Evolutionary conservation across 1,140 invertebrate species (phyloP).

Genomic region (Drosophila trapezifrons): DNA sequence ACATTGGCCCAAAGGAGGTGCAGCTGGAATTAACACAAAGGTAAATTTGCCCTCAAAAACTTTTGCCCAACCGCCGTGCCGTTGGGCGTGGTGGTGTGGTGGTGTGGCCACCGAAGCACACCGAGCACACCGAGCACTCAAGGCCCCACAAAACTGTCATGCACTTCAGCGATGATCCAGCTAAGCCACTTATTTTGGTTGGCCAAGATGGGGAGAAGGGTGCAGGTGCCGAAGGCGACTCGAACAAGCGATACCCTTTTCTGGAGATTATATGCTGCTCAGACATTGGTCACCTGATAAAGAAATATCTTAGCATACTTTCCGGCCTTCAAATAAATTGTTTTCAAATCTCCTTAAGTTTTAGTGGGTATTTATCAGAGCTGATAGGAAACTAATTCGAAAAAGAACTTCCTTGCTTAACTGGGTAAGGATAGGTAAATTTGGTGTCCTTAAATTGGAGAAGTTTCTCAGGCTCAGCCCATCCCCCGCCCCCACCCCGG

Average conservation of each 20-base stretch:
- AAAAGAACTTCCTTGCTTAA: background rate
- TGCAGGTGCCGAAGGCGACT: background rate
- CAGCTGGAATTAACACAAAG: constrained; percentile 53
- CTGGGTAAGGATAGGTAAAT: background rate
- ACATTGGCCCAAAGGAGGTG: constrained; percentile 17
- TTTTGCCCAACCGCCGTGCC: constrained; percentile 11
- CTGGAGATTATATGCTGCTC: no score
- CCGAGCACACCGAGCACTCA: constrained; percentile 21
- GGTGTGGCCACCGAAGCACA: constrained; percentile 23
- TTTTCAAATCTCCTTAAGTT: no score
- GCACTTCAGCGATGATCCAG: constrained; percentile 60
- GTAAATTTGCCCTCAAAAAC: constrained; percentile 39
- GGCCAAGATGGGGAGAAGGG: constrained; percentile 16
- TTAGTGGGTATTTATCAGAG: no score
- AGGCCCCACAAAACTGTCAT: constrained; percentile 55
- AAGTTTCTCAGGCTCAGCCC: background rate
- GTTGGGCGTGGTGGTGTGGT: background rate
- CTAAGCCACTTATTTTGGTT: constrained; percentile 65
- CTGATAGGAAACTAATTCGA: no score
- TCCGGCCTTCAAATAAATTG: no score
- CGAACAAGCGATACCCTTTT: constrained; percentile 16
- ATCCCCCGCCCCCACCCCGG: background rate
- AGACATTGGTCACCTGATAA: no score
- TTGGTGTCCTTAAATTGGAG: background rate
- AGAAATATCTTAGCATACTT: no score